These are phyloP conservation scores for Homalodisca vitripennis DNA, from an alignment of 1,140 invertebrate genomes.

Conservation along the genomic window DNA sequence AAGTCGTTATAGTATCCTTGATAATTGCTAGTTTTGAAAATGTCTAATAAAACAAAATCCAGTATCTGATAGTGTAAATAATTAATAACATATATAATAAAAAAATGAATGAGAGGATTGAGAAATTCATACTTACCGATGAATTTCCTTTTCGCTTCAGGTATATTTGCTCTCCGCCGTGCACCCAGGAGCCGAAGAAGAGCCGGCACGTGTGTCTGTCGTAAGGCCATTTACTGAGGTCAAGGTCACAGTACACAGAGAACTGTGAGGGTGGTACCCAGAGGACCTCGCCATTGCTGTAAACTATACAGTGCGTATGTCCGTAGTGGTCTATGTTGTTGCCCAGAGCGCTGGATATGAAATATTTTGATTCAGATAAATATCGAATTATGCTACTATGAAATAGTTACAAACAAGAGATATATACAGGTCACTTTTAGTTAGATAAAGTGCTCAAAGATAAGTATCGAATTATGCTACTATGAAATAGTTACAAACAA, in stretches of 20 bases:
- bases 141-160: no score
- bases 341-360: slow-evolving; percentile 54
- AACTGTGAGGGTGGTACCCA: slow-evolving; percentile 71
- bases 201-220: slow-evolving; percentile 66
- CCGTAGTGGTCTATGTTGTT: slow-evolving; percentile 54
- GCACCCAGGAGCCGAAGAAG: slow-evolving; percentile 67
- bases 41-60: no score
- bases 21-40: no score
- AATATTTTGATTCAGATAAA: no score
- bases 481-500: no score
- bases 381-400: no score
- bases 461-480: no score
- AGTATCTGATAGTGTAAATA: no score
- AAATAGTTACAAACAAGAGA: no score
- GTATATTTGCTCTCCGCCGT: slow-evolving; percentile 63
- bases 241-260: slow-evolving; percentile 62
- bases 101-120: neutral
- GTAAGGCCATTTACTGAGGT: slow-evolving; percentile 68
- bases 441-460: no score
- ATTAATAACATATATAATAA: neutral
- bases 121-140: neutral
- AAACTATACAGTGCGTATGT: slow-evolving; percentile 60
- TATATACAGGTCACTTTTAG: no score
- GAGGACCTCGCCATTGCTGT: slow-evolving; percentile 56
- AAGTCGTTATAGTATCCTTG: no score